phyloP scores from a whole-genome alignment of 1,140 invertebrate genomes.

The Apolygus lucorum region DNA sequence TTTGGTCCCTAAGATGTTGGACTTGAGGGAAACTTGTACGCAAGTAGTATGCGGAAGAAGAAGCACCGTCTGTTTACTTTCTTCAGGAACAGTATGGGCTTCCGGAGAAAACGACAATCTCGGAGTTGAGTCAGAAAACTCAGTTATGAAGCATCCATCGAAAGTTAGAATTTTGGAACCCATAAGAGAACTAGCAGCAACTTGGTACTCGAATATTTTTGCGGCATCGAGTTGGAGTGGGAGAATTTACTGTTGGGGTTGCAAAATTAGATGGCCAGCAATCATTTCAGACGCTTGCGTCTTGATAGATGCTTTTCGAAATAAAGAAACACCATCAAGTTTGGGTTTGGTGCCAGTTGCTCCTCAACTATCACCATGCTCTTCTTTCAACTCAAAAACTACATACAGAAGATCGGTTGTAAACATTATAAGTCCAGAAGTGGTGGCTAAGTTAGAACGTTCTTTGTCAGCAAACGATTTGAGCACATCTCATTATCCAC shows the following conservation, averaged over 20 bases:
- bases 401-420: not conserved
- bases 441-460: not conserved
- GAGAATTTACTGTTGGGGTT: not conserved
- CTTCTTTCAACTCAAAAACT: not conserved
- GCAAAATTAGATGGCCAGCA: not conserved
- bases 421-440: not conserved
- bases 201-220: not conserved
- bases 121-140: not conserved
- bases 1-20: not conserved
- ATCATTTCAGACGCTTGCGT: not conserved
- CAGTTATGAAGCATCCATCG: not conserved
- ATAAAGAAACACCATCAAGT: constrained; percentile 1
- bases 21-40: not conserved
- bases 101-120: constrained; percentile 2
- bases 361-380: not conserved
- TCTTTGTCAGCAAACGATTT: not conserved
- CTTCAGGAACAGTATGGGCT: not conserved
- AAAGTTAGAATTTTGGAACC: not conserved
- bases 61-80: not conserved
- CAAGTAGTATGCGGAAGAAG: not conserved
- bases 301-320: not conserved
- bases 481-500: not conserved
- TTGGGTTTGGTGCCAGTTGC: not conserved
- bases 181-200: not conserved
- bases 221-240: not conserved